Percentiles rank a stretch among this genome's conserved stretches.
These are phyloP conservation scores for Ophiodon elongatus DNA, from an alignment of 2,113 vertebrate species.

Conservation along the genomic window DNA sequence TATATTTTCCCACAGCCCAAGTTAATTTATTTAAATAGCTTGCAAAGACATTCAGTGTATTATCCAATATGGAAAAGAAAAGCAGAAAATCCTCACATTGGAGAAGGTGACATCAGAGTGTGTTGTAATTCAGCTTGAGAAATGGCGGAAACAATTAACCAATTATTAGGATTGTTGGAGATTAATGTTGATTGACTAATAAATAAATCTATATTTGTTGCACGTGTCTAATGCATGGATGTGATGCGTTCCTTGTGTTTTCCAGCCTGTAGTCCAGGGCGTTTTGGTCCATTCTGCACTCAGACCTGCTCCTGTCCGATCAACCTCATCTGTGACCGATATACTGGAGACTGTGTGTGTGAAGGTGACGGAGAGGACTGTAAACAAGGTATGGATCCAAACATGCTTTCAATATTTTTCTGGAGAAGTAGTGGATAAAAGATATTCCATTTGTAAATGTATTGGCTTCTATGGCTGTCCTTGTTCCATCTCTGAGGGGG, in stretches of 20 bases:
- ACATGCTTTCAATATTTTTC: background rate
- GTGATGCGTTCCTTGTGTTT: background rate
- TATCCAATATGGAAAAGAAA: background rate
- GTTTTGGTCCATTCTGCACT: slow-evolving; percentile 82
- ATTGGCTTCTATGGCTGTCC: background rate
- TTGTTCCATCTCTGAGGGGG: too few relatives aligned
- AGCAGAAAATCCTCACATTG: background rate
- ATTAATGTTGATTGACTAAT: background rate
- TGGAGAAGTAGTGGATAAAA: background rate
- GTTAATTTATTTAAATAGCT: background rate
- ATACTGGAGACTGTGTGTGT: slow-evolving; percentile 83
- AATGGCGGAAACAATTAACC: background rate
- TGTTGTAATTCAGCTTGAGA: background rate
- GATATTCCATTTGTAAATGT: background rate
- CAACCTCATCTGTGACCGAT: slow-evolving; percentile 79
- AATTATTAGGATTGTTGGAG: background rate
- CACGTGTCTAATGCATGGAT: background rate
- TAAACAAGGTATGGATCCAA: slow-evolving; percentile 64
- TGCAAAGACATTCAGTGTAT: background rate
- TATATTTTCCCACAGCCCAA: background rate
- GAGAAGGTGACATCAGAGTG: background rate
- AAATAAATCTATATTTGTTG: background rate
- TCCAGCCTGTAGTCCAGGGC: slow-evolving; percentile 77
- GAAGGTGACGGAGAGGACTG: slow-evolving; percentile 59
- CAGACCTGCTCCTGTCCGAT: slow-evolving; percentile 83